phyloP scores from a whole-genome alignment of 2,113 vertebrate species.

The Cariama cristata region DNA sequence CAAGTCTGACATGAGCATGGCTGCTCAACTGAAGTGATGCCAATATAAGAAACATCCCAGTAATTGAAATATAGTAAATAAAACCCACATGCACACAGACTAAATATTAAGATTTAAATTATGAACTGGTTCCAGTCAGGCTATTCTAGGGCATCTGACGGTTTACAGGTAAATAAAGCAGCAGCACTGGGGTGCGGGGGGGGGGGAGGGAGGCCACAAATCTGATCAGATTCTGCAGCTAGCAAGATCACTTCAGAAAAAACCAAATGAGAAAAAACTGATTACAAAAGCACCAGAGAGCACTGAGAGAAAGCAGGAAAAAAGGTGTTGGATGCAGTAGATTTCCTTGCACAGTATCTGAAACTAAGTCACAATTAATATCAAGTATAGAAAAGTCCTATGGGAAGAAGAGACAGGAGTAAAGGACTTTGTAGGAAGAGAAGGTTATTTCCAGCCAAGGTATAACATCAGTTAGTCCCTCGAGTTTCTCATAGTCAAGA shows the following conservation, averaged over 20 bases:
- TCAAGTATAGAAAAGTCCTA: neutral
- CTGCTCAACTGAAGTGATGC: neutral
- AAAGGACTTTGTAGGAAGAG: neutral
- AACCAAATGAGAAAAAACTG: neutral
- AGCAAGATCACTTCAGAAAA: neutral
- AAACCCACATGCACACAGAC: neutral
- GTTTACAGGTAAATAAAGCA: neutral
- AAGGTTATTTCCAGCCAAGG: neutral
- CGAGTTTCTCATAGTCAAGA: neutral
- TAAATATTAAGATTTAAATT: neutral
- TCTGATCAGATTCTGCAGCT: neutral
- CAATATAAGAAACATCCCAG: neutral
- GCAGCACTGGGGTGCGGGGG: neutral
- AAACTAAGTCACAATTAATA: slow-evolving; percentile 4
- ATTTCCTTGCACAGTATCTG: neutral
- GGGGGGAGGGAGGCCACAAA: no score
- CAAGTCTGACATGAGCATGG: neutral
- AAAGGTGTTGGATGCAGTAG: neutral
- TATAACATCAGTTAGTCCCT: neutral
- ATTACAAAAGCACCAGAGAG: neutral
- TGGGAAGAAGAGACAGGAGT: neutral
- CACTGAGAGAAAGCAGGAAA: neutral
- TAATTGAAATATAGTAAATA: neutral
- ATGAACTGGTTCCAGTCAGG: neutral
- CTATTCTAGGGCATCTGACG: neutral